Conservation (phyloP, 2,888 invertebrate species). For the Teleogryllus oceanicus region DNA sequence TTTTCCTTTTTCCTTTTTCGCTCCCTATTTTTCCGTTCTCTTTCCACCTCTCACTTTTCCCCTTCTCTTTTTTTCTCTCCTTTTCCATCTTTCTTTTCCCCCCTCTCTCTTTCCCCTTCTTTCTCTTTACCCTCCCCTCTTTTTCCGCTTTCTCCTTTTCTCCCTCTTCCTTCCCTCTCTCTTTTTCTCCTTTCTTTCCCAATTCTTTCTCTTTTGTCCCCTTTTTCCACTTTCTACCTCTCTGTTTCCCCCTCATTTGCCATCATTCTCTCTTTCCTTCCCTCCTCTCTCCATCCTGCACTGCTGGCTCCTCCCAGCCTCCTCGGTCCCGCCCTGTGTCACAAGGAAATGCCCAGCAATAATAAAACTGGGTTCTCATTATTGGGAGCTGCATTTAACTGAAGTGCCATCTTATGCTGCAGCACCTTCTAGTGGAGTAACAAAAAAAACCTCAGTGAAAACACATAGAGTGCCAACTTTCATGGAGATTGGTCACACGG, state of each 20-base stretch:
- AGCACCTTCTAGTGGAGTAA: no score
- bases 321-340: no score
- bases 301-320: no score
- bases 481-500: no score
- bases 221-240: not conserved
- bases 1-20: not conserved
- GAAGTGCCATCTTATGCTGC: no score
- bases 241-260: slow-evolving; percentile 22
- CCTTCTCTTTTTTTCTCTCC: not conserved
- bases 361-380: no score
- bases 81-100: not conserved
- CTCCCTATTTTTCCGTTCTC: not conserved
- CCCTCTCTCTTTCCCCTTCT: not conserved
- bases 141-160: not conserved
- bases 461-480: no score
- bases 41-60: not conserved
- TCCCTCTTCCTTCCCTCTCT: not conserved
- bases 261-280: slow-evolving; percentile 22
- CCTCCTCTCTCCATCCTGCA: not conserved
- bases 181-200: not conserved
- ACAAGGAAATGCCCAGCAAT: no score
- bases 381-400: no score
- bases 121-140: not conserved
- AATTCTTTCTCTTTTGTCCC: slow-evolving; percentile 24
- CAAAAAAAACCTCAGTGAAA: no score